Evolutionary conservation across 2,888 invertebrate species (phyloP).

Genomic region (Pasiphila rectangulata): DNA sequence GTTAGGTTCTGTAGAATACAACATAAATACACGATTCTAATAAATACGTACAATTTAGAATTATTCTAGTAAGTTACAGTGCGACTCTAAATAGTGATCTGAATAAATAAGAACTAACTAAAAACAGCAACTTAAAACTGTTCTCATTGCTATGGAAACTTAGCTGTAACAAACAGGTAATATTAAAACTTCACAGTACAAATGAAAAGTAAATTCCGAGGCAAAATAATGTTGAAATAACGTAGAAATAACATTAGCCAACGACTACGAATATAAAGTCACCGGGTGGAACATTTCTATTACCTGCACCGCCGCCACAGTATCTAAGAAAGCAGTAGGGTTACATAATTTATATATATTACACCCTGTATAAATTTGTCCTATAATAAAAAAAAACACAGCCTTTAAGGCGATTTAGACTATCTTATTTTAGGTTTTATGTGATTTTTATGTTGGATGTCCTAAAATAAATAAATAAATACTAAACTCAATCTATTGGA

Average conservation of each 20-base stretch:
- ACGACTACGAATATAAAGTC: slow-evolving; percentile 7
- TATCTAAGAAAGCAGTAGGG: background rate
- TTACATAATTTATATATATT: background rate
- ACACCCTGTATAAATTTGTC: background rate
- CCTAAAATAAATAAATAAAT: no score
- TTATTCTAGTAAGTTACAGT: no score
- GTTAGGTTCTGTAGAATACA: no score
- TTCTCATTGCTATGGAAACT: slow-evolving; percentile 3
- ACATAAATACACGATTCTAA: no score
- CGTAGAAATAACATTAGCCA: slow-evolving; percentile 10
- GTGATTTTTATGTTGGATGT: no score
- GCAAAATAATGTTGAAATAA: slow-evolving; percentile 8
- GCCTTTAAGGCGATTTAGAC: no score
- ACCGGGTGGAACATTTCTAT: slow-evolving; percentile 15
- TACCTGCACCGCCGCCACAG: background rate
- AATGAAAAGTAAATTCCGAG: slow-evolving; percentile 6
- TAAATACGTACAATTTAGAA: no score
- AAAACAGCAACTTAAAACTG: slow-evolving; percentile 1
- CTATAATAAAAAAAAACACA: no score
- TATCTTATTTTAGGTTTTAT: no score
- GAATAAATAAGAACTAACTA: no score
- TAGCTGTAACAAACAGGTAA: background rate
- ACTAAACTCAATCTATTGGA: no score
- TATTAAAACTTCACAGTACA: slow-evolving; percentile 5
- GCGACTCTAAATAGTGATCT: no score